phyloP scores from a whole-genome alignment of 2,888 invertebrate genomes.

The Pecten maximus region DNA sequence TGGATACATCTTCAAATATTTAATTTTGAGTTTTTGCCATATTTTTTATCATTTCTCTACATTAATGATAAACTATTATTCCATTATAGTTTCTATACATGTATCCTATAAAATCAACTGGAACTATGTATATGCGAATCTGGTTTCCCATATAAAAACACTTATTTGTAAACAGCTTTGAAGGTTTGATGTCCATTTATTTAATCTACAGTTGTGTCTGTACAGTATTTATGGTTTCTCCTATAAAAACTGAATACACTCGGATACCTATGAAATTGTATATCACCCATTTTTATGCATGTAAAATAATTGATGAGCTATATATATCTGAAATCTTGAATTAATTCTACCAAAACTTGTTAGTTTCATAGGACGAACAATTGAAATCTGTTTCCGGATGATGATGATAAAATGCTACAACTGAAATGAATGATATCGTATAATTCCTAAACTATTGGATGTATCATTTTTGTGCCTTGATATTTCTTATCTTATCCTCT shows the following conservation, averaged over 20 bases:
- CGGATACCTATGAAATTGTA: slow-evolving; percentile 21
- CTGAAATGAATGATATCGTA: slow-evolving; percentile 8
- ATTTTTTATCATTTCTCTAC: too few species aligned
- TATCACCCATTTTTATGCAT: not conserved
- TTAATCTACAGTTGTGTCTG: not conserved
- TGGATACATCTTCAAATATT: too few species aligned
- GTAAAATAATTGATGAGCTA: not conserved
- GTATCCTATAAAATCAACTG: too few species aligned
- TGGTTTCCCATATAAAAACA: too few species aligned
- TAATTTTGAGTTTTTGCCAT: too few species aligned
- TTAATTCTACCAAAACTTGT: not conserved
- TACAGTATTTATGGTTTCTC: not conserved
- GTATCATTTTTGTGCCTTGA: not conserved
- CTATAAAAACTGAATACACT: not conserved
- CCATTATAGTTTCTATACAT: too few species aligned
- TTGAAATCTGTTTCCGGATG: not conserved
- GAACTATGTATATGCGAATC: too few species aligned
- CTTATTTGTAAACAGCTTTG: not conserved
- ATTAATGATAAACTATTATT: too few species aligned
- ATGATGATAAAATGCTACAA: not conserved
- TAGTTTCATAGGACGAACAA: not conserved
- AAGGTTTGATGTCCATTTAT: not conserved
- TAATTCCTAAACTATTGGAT: not conserved
- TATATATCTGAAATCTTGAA: not conserved
- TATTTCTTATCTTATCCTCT: slow-evolving; percentile 18